Conservation (phyloP, 2,797 vertebrate genomes). For the Decapterus maruadsi region DNA sequence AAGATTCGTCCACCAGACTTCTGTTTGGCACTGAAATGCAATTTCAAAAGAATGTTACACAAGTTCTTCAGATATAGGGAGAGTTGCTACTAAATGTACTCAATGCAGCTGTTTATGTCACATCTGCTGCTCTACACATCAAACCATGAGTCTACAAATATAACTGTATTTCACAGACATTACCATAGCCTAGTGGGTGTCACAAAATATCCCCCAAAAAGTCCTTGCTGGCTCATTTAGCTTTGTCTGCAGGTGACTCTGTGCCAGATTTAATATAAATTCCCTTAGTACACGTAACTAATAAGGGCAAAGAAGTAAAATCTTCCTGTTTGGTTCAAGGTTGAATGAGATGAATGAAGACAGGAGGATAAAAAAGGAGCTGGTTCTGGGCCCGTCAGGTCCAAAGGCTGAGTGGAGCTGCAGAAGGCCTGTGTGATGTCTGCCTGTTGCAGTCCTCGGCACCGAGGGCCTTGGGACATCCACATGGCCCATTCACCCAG, state of each 20-base stretch:
- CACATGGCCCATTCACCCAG: slow-evolving; percentile 80
- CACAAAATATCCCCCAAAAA: slow-evolving; percentile 1
- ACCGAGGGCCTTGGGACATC: slow-evolving; percentile 82
- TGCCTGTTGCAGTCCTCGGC: slow-evolving; percentile 77
- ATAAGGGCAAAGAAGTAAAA: slow-evolving; percentile 21
- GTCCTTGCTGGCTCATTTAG: slow-evolving; percentile 1
- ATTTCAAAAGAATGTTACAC: slow-evolving; percentile 44
- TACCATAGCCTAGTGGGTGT: slow-evolving; percentile 21
- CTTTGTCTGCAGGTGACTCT: slow-evolving; percentile 6
- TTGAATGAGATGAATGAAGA: slow-evolving; percentile 36
- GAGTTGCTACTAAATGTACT: slow-evolving; percentile 28
- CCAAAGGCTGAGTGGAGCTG: slow-evolving; percentile 45
- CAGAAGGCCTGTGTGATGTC: slow-evolving; percentile 57
- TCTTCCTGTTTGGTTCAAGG: slow-evolving; percentile 40
- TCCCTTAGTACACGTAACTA: slow-evolving; percentile 15
- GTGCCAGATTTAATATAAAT: not conserved
- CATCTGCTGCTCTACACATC: slow-evolving; percentile 36
- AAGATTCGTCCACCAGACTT: slow-evolving; percentile 13
- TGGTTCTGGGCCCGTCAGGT: slow-evolving; percentile 35
- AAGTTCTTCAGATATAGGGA: slow-evolving; percentile 38
- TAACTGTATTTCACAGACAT: not conserved
- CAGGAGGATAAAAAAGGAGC: slow-evolving; percentile 8
- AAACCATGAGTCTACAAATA: slow-evolving; percentile 31
- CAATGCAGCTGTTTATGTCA: slow-evolving; percentile 17
- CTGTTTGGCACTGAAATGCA: slow-evolving; percentile 31